Conservation (phyloP, 1,140 invertebrate species). For the Plutomurus gul region DNA sequence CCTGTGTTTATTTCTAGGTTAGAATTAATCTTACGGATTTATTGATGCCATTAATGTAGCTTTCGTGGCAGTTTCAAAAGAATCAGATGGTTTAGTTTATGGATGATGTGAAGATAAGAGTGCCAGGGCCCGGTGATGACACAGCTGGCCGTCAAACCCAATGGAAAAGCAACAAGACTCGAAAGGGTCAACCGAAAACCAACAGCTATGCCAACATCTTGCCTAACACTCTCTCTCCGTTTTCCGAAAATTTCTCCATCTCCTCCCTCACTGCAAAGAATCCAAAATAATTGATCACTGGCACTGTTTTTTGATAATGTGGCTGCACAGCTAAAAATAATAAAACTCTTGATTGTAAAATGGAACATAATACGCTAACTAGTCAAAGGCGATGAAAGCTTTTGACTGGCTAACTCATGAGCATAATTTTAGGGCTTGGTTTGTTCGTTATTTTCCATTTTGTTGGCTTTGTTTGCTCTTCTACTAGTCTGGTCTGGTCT, state of each 20-base stretch:
- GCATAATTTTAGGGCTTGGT: slow-evolving; percentile 10
- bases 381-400: not conserved
- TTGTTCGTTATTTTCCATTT: not conserved
- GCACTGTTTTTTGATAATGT: not conserved
- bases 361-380: not conserved
- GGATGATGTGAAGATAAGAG: not conserved
- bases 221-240: slow-evolving; percentile 37
- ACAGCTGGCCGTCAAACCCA: slow-evolving; percentile 37
- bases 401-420: not conserved
- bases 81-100: not conserved
- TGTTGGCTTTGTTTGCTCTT: not conserved
- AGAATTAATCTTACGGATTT: not conserved
- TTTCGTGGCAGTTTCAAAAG: not conserved
- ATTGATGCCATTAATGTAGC: not conserved
- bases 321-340: too few relatives aligned
- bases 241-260: not conserved
- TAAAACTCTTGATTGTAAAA: not conserved
- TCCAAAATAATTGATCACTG: not conserved
- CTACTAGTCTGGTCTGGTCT: slow-evolving; percentile 10
- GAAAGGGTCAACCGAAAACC: slow-evolving; percentile 1
- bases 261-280: not conserved
- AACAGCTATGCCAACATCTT: slow-evolving; percentile 53
- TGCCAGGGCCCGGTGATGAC: slow-evolving; percentile 43
- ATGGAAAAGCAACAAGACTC: not conserved
- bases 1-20: too few relatives aligned